These are phyloP conservation scores for Hydrolagus colliei DNA, from an alignment of 2,797 vertebrate genomes.

Conservation along the genomic window DNA sequence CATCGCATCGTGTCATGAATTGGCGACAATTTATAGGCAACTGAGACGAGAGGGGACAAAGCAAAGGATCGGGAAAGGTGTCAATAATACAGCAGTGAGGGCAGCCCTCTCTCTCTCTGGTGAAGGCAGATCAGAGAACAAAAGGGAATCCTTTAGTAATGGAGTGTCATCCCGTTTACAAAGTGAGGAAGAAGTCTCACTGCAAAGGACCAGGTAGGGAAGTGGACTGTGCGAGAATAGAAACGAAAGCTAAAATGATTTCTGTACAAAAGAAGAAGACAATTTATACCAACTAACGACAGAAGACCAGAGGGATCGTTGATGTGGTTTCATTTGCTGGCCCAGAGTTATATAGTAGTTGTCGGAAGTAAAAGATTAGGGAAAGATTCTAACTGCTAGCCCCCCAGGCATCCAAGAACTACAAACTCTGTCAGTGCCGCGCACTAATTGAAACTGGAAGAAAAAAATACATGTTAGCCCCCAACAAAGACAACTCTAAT, in stretches of 20 bases:
- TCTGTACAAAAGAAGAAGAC: conserved; percentile 20
- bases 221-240: background rate
- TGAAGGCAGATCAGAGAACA: conserved; percentile 14
- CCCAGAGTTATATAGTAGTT: conserved; percentile 15
- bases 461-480: background rate
- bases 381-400: background rate
- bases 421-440: background rate
- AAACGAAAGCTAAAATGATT: background rate
- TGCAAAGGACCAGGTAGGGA: background rate
- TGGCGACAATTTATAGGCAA: background rate
- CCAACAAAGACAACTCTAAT: background rate
- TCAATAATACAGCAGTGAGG: background rate
- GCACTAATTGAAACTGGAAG: conserved; percentile 23
- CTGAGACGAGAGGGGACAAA: background rate
- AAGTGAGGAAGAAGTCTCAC: conserved; percentile 11
- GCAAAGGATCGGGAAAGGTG: background rate
- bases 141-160: background rate
- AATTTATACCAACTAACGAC: conserved; percentile 27
- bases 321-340: conserved; percentile 12
- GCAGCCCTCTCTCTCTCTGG: background rate
- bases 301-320: conserved; percentile 14
- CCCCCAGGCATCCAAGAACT: background rate
- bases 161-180: background rate
- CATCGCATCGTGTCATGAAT: background rate
- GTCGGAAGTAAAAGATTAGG: conserved; percentile 28